Evolutionary conservation across 2,888 invertebrate genomes (phyloP), one percentile per base, ranked within the genome.

Genomic region (Metallyticus violacea): DNA sequence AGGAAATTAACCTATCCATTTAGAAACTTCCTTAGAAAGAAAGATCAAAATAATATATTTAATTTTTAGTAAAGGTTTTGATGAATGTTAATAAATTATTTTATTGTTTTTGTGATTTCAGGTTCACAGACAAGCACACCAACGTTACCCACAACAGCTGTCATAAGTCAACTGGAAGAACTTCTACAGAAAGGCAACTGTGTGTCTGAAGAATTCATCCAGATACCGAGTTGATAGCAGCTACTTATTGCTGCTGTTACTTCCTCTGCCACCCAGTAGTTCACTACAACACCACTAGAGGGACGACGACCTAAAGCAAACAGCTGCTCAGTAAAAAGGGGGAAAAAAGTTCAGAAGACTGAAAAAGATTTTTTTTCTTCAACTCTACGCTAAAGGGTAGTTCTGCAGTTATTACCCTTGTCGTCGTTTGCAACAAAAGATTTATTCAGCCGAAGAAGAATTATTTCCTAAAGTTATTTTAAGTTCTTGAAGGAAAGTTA

Each of bases 261-360:
- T 79, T 26, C 79, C 28, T 79, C 79, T 79, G 79, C 77, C 77
- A 77, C 77, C n/a, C 28, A 79, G 76, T 87, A 85, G 86, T 87
- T 87, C 81, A 25, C 30, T 27, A 27, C 78, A 62, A 79, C 85
- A 85, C 86, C 87, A 77, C 86, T 77, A 86, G 87, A 87, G 87
- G 85, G 87, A 86, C 86, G 27, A 82, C 82, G 77, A 79, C 85
- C 87, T 84, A 81, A 81, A 79, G 86, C 83, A 86, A 87, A 86
- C 87, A 87, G 87, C 87, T 87, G 87, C 86, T 76, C 7, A 83
- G 28, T 28, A 78, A 29, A 26, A 87, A 28, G 26, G 77, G 62
- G 78, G 78, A 87, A 78, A 83, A 76, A 79, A 84, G 83, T 77
- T 83, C 62, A 28, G 25, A 85, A 76, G 80, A n/a, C n/a, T n/a